Evolutionary conservation across 1,140 invertebrate species (phyloP), one percentile per base, ranked within the genome.

Genomic region (Cydia strobilella): DNA sequence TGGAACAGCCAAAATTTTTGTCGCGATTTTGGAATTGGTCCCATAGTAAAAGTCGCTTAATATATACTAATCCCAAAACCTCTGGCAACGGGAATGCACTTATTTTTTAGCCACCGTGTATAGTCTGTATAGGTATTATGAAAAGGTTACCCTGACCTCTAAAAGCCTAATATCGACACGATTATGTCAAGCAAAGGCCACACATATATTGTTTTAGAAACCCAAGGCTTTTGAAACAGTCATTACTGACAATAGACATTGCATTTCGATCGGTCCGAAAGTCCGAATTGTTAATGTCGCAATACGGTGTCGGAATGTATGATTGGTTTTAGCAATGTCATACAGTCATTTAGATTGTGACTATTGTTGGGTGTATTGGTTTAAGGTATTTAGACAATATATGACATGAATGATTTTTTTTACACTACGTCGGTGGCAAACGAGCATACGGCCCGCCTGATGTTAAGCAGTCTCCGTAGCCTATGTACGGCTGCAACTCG

Each of bases 301-400:
- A 59, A 59, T 59, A 59, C 23, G 23, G 54, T 23, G 54, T 10
- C 54, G 10, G 20, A 59, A 59, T 59, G 54, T 59, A 0, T 59
- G 54, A 59, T 59, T 59, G 20, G 54, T 59, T 59, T 59, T 59
- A 5, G 7, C 54, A 59, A 59, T 23, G 54, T 23, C 54, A 59
- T 59, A 23, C 18, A 20, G 20, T 59, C 1, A 59, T 59, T 59
- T 45, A 45, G 7, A 23, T 10, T 59, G 20, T 59, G 9, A 23
- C 7, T 23, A 23, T 59, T 23, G 20, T 59, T 23, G 9, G 9
- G 2, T 54, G 0, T 1, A n/a, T 54, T 15, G 6, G 1, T 48
- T 54, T 18, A 4, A 54, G 3, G n/a, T 54, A 48, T 6, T 39
- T 39, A 39, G 35, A 39, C 25, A 27, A 27, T 27, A 27, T 27